These are phyloP conservation scores for Tipula lateralis DNA, from an alignment of 2,888 invertebrate genomes.

Conservation along the genomic window DNA sequence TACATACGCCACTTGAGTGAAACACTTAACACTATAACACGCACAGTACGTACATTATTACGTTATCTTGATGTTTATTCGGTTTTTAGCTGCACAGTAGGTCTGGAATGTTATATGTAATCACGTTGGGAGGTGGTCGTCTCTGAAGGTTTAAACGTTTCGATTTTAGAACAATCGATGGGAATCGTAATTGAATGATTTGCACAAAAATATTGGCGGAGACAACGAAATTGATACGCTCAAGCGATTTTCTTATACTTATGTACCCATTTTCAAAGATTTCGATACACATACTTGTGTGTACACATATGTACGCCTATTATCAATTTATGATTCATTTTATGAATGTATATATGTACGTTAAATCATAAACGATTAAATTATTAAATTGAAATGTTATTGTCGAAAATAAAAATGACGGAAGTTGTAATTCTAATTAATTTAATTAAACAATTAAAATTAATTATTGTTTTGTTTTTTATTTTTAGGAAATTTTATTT, in stretches of 20 bases:
- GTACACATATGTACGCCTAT: no score
- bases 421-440: neutral
- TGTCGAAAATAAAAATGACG: neutral
- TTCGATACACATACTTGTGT: no score
- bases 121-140: neutral
- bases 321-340: neutral
- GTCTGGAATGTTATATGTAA: neutral
- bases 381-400: constrained; percentile 11
- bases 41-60: neutral
- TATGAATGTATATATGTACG: neutral
- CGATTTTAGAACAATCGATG: neutral
- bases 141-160: neutral
- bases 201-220: neutral
- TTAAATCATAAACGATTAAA: neutral
- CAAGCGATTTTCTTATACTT: neutral
- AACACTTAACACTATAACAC: neutral
- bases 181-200: neutral
- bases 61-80: neutral
- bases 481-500: constrained; percentile 82
- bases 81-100: neutral
- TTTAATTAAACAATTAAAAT: neutral
- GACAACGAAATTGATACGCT: neutral
- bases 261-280: neutral
- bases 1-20: neutral
- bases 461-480: constrained; percentile 36